Conservation (phyloP, 2,797 vertebrate species). For the Halcyon smyrnensis region DNA sequence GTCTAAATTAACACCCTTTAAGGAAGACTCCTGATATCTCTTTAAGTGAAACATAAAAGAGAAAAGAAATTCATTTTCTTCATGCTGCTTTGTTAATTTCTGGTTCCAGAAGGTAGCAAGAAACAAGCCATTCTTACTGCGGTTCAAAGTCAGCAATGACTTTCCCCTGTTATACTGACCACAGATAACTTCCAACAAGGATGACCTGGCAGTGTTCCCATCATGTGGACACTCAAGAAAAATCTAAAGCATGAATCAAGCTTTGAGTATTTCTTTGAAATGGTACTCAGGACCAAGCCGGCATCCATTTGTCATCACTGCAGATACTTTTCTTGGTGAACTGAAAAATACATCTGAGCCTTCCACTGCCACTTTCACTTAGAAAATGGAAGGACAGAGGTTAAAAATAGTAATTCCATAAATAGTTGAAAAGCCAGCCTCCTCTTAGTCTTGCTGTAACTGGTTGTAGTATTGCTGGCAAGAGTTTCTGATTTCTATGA, state of each 20-base stretch:
- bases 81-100: background rate
- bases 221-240: background rate
- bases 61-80: background rate
- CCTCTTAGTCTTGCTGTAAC: background rate
- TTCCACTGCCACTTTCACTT: background rate
- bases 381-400: background rate
- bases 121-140: background rate
- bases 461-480: background rate
- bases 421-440: accelerated
- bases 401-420: background rate
- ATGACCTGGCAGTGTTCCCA: background rate
- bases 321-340: background rate
- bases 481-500: background rate
- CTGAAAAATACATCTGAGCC: background rate
- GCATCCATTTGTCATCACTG: background rate
- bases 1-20: background rate
- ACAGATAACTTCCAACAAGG: background rate
- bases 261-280: background rate
- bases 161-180: background rate
- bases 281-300: background rate
- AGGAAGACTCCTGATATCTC: background rate
- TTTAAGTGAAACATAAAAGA: background rate
- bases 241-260: background rate
- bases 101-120: background rate
- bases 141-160: background rate